A percentile compares a stretch with the other conserved stretches of the same genome.
Conservation (phyloP, 2,888 invertebrate genomes). For the Globia sparganii region DNA sequence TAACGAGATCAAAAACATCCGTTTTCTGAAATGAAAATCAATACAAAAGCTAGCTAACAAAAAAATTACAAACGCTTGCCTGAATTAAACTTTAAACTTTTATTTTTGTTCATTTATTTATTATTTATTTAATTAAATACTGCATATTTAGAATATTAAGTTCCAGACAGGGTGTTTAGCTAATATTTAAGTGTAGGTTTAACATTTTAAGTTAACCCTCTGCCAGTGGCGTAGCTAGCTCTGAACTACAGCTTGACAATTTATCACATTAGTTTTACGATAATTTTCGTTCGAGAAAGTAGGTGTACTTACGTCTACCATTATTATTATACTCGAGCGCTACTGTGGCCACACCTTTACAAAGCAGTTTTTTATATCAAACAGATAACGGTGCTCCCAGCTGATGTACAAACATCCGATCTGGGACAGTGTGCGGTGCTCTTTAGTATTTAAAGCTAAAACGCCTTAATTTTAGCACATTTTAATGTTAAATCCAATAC, state of each 20-base stretch:
- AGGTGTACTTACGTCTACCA: too few species aligned
- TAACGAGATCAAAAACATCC: neutral
- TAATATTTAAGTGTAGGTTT: too few species aligned
- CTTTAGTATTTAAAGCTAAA: constrained; percentile 55
- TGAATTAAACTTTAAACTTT: too few species aligned
- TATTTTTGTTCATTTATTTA: too few species aligned
- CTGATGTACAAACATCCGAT: constrained; percentile 55
- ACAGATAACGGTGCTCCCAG: constrained; percentile 53
- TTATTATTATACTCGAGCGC: neutral
- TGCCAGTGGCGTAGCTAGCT: too few species aligned
- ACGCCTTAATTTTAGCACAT: neutral
- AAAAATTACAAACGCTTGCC: too few species aligned
- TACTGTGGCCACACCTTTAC: constrained; percentile 20
- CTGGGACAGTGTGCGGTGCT: constrained; percentile 48
- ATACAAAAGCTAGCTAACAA: neutral
- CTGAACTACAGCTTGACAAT: neutral
- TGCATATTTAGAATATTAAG: too few species aligned
- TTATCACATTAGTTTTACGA: neutral
- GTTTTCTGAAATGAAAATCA: neutral
- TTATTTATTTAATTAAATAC: too few species aligned
- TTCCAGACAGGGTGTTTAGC: too few species aligned
- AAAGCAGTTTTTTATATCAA: constrained; percentile 42
- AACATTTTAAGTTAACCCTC: too few species aligned
- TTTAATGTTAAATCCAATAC: constrained; percentile 1
- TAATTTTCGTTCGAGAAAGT: neutral